Base-by-base conservation (phyloP, 2,888 invertebrate species). In the Epinotia ramella region DNA sequence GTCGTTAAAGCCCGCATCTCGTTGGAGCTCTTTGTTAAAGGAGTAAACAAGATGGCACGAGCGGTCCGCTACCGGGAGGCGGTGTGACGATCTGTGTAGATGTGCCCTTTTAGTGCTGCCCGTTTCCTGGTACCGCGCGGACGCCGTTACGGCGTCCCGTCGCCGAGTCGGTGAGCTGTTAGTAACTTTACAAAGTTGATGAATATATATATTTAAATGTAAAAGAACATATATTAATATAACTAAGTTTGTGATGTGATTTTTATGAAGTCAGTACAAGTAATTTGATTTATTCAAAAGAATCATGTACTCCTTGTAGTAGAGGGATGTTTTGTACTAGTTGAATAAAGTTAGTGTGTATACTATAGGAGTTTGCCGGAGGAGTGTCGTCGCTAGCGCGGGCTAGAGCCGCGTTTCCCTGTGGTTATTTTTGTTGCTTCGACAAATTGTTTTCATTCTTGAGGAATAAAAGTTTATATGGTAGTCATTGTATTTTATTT, bases 261-360 rank as follows among this genome's bases (percentile, higher is more conserved):
- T 90, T 89, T 88, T 86, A 88, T 83, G 85, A 87, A 89, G 86
- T 90, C 89, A 88, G 85, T 89, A 88, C 86, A 88, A 88, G 86
- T 90, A 87, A 86, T 86, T 86, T 87, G 87, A 87, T 87, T 88
- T 87, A 83, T 88, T 88, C 86, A 87, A 88, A 88, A 83, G 81
- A 87, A 87, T 85, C 83, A 86, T 87, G 88, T 89, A 89, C 87
- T 83, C 86, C 87, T 87, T 87, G 89, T 86, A 82, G 88, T 87
- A 84, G 84, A 86, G 86, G 84, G 84, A 88, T 83, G 87, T 87
- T 88, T 85, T 85, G 81, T 84, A 85, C 81, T 81, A 79, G 77
- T 71, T 56, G 75, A 81, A 78, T 81, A 81, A 83, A 79, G 57
- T 70, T 65, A 71, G 75, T 44, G 70, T 56, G 71, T 71, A 70